Evolutionary conservation across 2,797 vertebrate genomes (phyloP).

Genomic region (Percopsis omiscomaycus): DNA sequence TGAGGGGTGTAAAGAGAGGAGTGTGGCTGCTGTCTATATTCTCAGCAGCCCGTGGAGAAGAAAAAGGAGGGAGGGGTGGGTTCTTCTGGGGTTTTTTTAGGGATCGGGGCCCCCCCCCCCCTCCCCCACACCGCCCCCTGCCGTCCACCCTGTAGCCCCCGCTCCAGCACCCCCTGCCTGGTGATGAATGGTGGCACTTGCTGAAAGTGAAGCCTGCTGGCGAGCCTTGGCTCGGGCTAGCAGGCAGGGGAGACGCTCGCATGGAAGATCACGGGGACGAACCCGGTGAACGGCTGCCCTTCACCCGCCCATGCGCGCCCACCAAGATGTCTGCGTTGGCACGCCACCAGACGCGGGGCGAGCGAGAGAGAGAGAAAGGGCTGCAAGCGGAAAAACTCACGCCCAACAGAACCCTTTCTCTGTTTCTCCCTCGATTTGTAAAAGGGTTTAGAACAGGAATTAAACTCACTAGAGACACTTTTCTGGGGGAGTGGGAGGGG

Average conservation of each 20-base stretch:
- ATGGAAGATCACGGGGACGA: conserved; percentile 71
- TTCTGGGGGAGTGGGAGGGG: neutral
- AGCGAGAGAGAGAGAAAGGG: neutral
- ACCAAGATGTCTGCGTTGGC: conserved; percentile 54
- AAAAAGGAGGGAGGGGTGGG: conserved; percentile 59
- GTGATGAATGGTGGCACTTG: conserved; percentile 83
- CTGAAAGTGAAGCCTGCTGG: conserved; percentile 81
- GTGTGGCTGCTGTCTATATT: conserved; percentile 77
- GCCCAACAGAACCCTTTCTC: conserved; percentile 10
- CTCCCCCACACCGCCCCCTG: conserved; percentile 56
- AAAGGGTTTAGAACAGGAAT: conserved; percentile 33
- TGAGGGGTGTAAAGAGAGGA: conserved; percentile 69
- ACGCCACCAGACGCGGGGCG: conserved; percentile 30
- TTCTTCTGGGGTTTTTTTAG: neutral
- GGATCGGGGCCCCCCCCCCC: conserved; percentile 1
- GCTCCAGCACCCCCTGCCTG: conserved; percentile 69
- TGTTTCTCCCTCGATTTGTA: conserved; percentile 12
- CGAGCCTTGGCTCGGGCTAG: conserved; percentile 68
- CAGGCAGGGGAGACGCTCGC: conserved; percentile 58
- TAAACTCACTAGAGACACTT: conserved; percentile 29
- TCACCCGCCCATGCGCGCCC: conserved; percentile 59
- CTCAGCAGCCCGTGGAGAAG: conserved; percentile 71
- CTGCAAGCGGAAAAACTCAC: conserved; percentile 8
- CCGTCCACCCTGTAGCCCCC: conserved; percentile 29
- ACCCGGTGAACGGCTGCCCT: conserved; percentile 71